Conservation (phyloP, 2,113 vertebrate genomes). For the Bagarius yarrelli region DNA sequence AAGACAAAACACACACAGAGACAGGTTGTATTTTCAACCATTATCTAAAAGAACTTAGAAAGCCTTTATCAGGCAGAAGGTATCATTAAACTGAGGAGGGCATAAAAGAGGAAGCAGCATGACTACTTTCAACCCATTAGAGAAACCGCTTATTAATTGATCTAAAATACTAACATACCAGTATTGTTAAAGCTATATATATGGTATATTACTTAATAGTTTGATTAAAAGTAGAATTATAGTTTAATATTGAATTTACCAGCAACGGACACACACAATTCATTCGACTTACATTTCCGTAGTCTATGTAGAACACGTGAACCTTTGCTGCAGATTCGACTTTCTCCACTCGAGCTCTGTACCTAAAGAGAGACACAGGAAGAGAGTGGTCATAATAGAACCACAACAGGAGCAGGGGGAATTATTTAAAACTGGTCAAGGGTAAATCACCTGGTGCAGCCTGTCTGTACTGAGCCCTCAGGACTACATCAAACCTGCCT, state of each 20-base stretch:
- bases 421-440: not conserved
- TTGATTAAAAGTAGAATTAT: not conserved
- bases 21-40: not conserved
- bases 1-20: slow-evolving; percentile 36
- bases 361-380: slow-evolving; percentile 71
- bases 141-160: not conserved
- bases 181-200: not conserved
- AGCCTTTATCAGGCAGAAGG: not conserved
- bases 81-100: not conserved
- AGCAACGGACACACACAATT: not conserved
- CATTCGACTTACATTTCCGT: slow-evolving; percentile 87
- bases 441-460: not conserved
- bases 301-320: slow-evolving; percentile 96
- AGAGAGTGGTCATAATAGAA: not conserved
- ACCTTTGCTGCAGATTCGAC: slow-evolving; percentile 84
- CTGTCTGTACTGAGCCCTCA: not conserved
- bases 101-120: not conserved
- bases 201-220: not conserved
- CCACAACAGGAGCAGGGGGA: not conserved
- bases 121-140: not conserved
- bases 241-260: not conserved
- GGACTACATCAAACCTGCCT: not conserved
- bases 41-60: not conserved
- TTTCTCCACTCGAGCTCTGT: slow-evolving; percentile 92
- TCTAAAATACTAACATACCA: not conserved